These are phyloP conservation scores for Scaptomyza polygonia DNA, from an alignment of 2,888 invertebrate species.

Conservation along the genomic window DNA sequence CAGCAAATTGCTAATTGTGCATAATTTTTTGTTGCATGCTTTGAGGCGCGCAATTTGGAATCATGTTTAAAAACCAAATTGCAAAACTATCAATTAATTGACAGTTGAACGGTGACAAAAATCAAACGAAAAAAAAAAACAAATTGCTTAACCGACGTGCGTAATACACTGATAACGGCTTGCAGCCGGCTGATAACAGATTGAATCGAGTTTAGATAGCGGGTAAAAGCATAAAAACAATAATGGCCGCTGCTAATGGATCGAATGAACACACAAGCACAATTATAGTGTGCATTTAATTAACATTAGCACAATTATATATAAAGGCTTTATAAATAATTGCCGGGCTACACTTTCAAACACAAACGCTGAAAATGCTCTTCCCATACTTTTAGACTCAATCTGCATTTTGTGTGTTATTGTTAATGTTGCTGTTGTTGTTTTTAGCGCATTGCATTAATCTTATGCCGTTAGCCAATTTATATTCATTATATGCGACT, in stretches of 20 bases:
- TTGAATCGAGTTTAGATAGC: too few species aligned
- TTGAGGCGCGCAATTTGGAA: constrained; percentile 17
- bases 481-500: constrained; percentile 55
- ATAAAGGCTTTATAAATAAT: constrained; percentile 61
- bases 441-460: constrained; percentile 47
- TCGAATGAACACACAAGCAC: constrained; percentile 15
- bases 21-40: constrained; percentile 25
- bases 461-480: constrained; percentile 63
- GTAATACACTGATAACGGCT: neutral
- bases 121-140: constrained; percentile 13
- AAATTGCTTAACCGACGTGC: neutral
- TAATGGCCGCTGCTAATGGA: constrained; percentile 26
- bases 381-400: neutral
- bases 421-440: constrained; percentile 18
- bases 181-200: neutral
- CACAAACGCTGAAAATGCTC: neutral
- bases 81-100: constrained; percentile 64
- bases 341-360: constrained; percentile 29
- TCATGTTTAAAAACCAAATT: constrained; percentile 20
- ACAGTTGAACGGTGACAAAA: constrained; percentile 29
- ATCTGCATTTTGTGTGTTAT: neutral
- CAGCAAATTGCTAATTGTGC: constrained; percentile 1
- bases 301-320: constrained; percentile 68
- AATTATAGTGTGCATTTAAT: constrained; percentile 71
- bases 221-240: constrained; percentile 34